Conservation (phyloP, 2,113 vertebrate genomes). For the Gallinago jamesoni region DNA sequence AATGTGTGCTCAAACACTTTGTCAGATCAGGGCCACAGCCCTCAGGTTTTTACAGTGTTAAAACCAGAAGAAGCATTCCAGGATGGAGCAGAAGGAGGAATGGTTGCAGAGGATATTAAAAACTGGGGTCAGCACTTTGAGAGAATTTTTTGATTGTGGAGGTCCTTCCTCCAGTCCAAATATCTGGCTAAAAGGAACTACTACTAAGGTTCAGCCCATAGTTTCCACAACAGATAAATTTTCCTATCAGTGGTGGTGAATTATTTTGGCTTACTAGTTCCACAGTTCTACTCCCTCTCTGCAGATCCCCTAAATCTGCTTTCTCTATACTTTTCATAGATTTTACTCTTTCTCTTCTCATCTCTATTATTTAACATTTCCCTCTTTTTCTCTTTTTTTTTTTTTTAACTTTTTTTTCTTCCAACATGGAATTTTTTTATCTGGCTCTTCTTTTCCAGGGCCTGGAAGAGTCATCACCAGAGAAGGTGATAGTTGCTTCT, state of each 20-base stretch:
- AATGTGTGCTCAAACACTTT: neutral
- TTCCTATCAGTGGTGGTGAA: neutral
- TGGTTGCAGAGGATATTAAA: neutral
- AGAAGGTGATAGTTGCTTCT: neutral
- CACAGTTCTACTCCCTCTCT: neutral
- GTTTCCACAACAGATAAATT: neutral
- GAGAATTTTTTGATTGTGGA: neutral
- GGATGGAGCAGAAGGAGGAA: neutral
- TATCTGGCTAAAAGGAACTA: neutral
- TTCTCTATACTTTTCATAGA: neutral
- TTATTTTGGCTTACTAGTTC: neutral
- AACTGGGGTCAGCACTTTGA: neutral
- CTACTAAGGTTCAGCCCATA: neutral
- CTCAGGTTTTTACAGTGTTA: neutral
- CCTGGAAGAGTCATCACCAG: neutral
- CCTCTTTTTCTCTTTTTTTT: neutral
- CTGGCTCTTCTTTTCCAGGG: neutral
- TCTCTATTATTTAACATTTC: neutral
- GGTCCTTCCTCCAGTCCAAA: neutral
- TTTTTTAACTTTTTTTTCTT: neutral
- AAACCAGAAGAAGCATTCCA: neutral
- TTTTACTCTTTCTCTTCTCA: neutral
- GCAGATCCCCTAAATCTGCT: neutral
- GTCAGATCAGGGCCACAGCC: fast-evolving
- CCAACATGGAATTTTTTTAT: neutral